Evolutionary conservation across 2,113 vertebrate genomes (phyloP), one percentile per base, ranked within the genome.

Genomic region (Callopanchax toddi): DNA sequence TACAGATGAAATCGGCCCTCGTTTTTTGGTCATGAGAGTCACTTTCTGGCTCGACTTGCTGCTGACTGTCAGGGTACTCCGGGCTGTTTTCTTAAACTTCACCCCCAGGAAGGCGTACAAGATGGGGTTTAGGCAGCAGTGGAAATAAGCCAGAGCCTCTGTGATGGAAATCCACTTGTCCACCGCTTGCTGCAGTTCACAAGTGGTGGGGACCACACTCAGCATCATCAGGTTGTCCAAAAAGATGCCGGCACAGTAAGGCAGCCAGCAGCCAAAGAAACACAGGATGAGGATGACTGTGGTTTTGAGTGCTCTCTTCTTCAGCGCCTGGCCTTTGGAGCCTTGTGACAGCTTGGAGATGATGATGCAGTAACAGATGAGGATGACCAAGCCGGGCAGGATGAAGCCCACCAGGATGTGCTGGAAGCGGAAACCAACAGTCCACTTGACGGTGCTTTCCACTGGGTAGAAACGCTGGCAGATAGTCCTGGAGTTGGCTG

Each of bases 81-180:
- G 93, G 55, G 97, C 96, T 0, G 96, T 96, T 52, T 93, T 97
- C 88, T 96, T 99, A 90, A 99, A 99, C 72, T 93, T 97, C 52
- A 96, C 96, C 32, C 97, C 97, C 49, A 99, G 91, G 89, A 99
- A 99, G 45, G 97, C 97, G 1, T 99, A 99, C 12, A 99, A 92
- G 76, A 99, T 99, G 18, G 97, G 97, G 81, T 99, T 99, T 52
- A 99, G 91, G 85, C 97, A 99, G 85, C 97, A 99, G 88, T 99
- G 97, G 78, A 99, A 99, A 77, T 95, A 99, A 0, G 97, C 97
- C 18, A 99, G 78, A 0, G 94, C 95, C 83, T 99, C 97, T 0
- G 96, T 97, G 70, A 98, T 84, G 39, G 93, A 93, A 82, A 97
- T 95, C 94, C 95, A 97, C 65, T 91, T 98, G 43, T 93, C 89